Base-by-base conservation (phyloP, 2,113 vertebrate species). In the Corythornis vintsioides region DNA sequence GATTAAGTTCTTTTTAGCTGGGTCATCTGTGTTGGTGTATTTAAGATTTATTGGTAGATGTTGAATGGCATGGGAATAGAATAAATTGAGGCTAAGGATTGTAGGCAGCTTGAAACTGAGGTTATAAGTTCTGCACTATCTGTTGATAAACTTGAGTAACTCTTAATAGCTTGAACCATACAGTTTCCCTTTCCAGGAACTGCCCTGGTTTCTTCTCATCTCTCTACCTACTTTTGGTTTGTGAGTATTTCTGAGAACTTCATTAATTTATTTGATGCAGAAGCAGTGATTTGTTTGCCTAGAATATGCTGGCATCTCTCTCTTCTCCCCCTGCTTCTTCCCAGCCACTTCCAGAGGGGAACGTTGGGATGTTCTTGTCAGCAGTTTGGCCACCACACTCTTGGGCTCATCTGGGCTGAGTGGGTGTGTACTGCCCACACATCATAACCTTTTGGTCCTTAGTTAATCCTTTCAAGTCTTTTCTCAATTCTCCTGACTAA, bases 51-150 rank as follows among this genome's bases (percentile, higher is more conserved):
- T 57, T 83, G 42, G 35, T 86, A 70, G 21, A n/a, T 90, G 89
- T 91, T 35, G 81, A 86, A 69, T 71, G 24, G 17, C 60, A 45
- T 0, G 2, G 20, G 20, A 72, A n/a, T 56, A 69, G 52, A 92
- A 59, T 78, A 74, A 71, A 78, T 88, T 83, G 48, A 86, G 56
- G 29, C 31, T 70, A 66, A 94, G 33, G 19, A 66, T 61, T 76
- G 33, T 59, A 85, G 64, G 74, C 83, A 95, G 81, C 53, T 74
- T 91, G 72, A 95, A 94, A 45, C 81, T 75, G 60, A 81, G 67
- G 60, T 94, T 75, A 95, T 91, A 66, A n/a, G 18, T 88, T 90
- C 72, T 56, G 90, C 24, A 45, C 55, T 89, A 5, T 61, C 67
- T 70, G 50, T 91, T 92, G 95, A 89, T 92, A 91, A 89, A 71